These are phyloP conservation scores for Leucoraja erinaceus DNA, from an alignment of 2,113 vertebrate species.

Conservation along the genomic window DNA sequence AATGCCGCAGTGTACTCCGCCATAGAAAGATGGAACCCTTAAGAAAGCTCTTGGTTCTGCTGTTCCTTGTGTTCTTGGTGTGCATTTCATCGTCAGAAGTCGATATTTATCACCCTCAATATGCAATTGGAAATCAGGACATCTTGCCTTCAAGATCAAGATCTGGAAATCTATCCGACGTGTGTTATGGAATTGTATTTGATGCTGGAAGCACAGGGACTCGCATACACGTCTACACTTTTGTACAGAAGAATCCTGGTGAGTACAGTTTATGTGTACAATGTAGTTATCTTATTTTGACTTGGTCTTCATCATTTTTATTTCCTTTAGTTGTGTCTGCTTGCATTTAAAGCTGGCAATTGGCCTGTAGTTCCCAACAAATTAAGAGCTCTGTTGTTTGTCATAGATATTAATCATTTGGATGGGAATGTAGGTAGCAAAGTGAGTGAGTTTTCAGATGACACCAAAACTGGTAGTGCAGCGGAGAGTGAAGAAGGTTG, in stretches of 20 bases:
- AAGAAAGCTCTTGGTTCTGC: slow-evolving; percentile 52
- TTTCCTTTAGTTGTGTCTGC: not conserved
- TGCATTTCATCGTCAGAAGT: slow-evolving; percentile 59
- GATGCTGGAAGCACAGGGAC: slow-evolving; percentile 95
- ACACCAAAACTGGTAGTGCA: too few relatives aligned
- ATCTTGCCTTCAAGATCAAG: slow-evolving; percentile 69
- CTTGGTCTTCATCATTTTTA: not conserved
- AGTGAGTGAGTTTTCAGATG: too few relatives aligned
- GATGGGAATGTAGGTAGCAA: too few relatives aligned
- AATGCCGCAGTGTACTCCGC: not conserved
- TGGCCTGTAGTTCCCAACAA: not conserved
- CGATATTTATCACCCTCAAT: slow-evolving; percentile 62
- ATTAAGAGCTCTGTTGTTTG: too few relatives aligned
- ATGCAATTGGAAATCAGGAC: slow-evolving; percentile 70
- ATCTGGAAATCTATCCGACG: slow-evolving; percentile 56
- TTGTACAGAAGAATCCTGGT: slow-evolving; percentile 85
- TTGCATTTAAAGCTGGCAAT: not conserved
- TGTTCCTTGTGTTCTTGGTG: slow-evolving; percentile 59
- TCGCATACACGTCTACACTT: slow-evolving; percentile 92
- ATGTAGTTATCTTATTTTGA: not conserved
- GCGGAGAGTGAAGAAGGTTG: too few relatives aligned
- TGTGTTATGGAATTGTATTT: slow-evolving; percentile 92
- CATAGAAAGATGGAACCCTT: slow-evolving; percentile 57
- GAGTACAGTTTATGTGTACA: slow-evolving; percentile 34
- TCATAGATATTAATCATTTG: too few relatives aligned